A percentile compares a stretch with the other conserved stretches of the same genome.
Evolutionary conservation across 2,797 vertebrate species (phyloP).

Genomic region (Emydoidea blandingii): DNA sequence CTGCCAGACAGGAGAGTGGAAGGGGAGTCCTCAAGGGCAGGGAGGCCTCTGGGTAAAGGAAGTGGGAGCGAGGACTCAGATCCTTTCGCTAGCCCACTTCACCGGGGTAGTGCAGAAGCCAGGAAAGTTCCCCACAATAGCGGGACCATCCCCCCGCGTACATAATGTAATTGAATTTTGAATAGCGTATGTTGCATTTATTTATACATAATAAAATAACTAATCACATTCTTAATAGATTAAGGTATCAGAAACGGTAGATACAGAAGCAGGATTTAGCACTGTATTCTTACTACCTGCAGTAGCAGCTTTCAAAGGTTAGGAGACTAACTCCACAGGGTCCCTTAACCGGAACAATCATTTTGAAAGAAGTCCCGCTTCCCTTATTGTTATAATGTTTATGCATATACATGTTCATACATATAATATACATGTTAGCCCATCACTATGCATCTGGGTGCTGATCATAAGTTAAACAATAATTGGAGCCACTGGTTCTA

Average conservation of each 20-base stretch:
- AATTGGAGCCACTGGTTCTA: neutral
- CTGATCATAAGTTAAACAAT: neutral
- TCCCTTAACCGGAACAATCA: neutral
- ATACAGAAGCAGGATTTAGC: neutral
- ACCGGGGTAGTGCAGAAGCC: too few relatives aligned
- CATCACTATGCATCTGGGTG: neutral
- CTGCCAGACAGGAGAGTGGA: too few relatives aligned
- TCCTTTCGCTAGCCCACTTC: too few relatives aligned
- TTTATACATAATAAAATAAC: slow-evolving; percentile 17
- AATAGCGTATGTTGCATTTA: slow-evolving; percentile 36
- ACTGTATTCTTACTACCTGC: neutral
- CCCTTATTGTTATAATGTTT: neutral
- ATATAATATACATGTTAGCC: neutral
- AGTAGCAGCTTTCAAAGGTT: neutral
- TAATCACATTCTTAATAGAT: slow-evolving; percentile 15
- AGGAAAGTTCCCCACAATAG: too few relatives aligned
- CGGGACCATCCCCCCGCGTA: too few relatives aligned
- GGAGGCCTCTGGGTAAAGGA: too few relatives aligned
- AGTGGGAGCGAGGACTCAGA: too few relatives aligned
- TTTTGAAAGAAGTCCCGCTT: neutral
- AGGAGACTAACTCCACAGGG: neutral
- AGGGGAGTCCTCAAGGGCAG: too few relatives aligned
- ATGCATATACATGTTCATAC: neutral
- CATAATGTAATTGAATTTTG: slow-evolving; percentile 52
- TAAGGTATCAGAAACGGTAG: neutral